Evolutionary conservation across 2,888 invertebrate species (phyloP).

Genomic region (Metalampra italica): DNA sequence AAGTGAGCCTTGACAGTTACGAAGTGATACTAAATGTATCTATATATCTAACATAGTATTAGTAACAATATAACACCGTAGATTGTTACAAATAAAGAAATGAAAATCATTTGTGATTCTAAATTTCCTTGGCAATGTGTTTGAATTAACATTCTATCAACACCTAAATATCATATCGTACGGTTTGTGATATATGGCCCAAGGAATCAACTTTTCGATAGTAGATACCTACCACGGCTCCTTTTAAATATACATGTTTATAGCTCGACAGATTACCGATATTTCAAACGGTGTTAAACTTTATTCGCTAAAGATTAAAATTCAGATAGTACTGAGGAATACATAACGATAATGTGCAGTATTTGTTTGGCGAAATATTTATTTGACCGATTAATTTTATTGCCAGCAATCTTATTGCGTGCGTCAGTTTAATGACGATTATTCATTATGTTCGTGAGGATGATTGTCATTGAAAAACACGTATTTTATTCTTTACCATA

Average conservation of each 20-base stretch:
- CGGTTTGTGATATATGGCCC: constrained; percentile 5
- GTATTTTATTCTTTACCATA: no score
- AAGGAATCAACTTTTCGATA: background rate
- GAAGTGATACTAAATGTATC: no score
- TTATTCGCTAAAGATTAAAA: no score
- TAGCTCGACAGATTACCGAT: background rate
- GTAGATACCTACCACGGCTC: no score
- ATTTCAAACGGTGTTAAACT: background rate
- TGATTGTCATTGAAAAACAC: no score
- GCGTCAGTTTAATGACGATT: no score
- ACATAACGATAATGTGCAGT: background rate
- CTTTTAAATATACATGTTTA: background rate
- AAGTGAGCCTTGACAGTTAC: no score
- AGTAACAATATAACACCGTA: no score
- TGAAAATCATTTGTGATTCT: no score
- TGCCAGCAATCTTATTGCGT: background rate
- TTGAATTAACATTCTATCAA: background rate
- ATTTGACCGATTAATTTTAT: constrained; percentile 1
- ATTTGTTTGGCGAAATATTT: background rate
- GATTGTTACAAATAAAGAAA: no score
- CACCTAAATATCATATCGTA: constrained; percentile 1
- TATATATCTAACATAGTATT: no score
- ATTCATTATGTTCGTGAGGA: background rate
- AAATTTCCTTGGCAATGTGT: background rate
- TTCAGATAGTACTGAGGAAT: no score